A percentile compares a stretch with the other conserved stretches of the same genome.
Evolutionary conservation across 2,113 vertebrate genomes (phyloP).

Genomic region (Elephas maximus): DNA sequence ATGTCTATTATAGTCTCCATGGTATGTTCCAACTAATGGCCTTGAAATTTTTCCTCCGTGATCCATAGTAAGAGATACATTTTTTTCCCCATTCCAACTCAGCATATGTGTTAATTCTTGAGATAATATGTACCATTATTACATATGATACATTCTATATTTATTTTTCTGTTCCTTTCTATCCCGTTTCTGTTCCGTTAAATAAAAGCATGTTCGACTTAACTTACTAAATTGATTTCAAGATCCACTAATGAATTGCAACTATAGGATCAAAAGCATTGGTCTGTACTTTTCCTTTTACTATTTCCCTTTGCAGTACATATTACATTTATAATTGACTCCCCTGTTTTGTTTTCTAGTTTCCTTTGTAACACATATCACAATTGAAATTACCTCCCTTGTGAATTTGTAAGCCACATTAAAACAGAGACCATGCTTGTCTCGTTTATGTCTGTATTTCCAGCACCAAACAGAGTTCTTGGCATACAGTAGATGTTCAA

Average conservation of each 20-base stretch:
- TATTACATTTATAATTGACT: constrained; percentile 43
- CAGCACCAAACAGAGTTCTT: constrained; percentile 66
- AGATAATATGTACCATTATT: constrained; percentile 41
- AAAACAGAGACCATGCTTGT: constrained; percentile 33
- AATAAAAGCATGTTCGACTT: constrained; percentile 14
- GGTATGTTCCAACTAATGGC: neutral
- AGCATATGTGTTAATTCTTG: neutral
- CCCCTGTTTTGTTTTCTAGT: constrained; percentile 30
- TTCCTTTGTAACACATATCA: constrained; percentile 51
- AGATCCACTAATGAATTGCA: constrained; percentile 39
- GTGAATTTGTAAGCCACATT: constrained; percentile 11
- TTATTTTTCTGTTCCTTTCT: constrained; percentile 52
- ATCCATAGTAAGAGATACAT: neutral
- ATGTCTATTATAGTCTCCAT: neutral
- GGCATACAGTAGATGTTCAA: constrained; percentile 76
- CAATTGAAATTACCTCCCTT: constrained; percentile 51
- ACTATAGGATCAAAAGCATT: constrained; percentile 43
- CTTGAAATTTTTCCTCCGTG: constrained; percentile 4
- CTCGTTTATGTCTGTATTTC: constrained; percentile 68
- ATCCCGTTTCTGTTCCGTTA: neutral
- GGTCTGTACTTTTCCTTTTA: constrained; percentile 26
- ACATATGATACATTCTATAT: neutral
- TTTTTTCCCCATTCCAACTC: neutral
- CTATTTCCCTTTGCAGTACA: constrained; percentile 45
- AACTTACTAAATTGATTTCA: constrained; percentile 44